These are phyloP conservation scores for Gorsachius magnificus DNA, from an alignment of 2,797 vertebrate genomes.

Conservation along the genomic window DNA sequence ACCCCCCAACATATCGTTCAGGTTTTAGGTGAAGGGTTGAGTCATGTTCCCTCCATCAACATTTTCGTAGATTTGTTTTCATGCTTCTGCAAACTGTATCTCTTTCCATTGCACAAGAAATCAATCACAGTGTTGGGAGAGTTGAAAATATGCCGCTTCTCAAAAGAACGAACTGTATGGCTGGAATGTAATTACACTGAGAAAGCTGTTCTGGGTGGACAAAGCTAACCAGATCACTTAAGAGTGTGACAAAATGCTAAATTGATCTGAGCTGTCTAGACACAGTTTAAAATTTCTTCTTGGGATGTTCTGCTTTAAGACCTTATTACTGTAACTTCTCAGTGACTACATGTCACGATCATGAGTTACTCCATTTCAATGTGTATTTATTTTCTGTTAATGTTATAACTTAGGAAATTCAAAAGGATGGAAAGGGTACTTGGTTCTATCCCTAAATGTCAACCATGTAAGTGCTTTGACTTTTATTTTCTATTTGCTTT, in stretches of 20 bases:
- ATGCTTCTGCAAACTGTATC: not conserved
- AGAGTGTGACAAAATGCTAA: slow-evolving; percentile 12
- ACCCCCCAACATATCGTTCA: not conserved
- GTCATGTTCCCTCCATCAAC: not conserved
- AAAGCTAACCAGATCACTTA: not conserved
- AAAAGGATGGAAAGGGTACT: slow-evolving; percentile 65
- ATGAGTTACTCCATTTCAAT: slow-evolving; percentile 34
- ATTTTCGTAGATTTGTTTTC: not conserved
- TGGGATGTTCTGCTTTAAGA: slow-evolving; percentile 12
- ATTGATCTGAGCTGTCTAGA: not conserved
- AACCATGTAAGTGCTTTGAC: slow-evolving; percentile 81
- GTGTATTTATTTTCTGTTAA: slow-evolving; percentile 73
- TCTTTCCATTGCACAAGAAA: not conserved
- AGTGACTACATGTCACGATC: not conserved
- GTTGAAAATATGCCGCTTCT: not conserved
- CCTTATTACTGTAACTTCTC: slow-evolving; percentile 5
- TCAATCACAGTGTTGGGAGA: not conserved
- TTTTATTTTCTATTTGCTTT: slow-evolving; percentile 85
- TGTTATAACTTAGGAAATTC: slow-evolving; percentile 74
- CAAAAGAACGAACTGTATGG: not conserved
- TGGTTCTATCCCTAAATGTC: slow-evolving; percentile 80
- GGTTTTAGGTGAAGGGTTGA: slow-evolving; percentile 6
- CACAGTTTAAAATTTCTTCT: slow-evolving; percentile 26
- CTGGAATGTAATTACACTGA: not conserved
- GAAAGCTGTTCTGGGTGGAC: not conserved